phyloP scores from a whole-genome alignment of 1,140 invertebrate genomes.

The Kradibia gibbosae region DNA sequence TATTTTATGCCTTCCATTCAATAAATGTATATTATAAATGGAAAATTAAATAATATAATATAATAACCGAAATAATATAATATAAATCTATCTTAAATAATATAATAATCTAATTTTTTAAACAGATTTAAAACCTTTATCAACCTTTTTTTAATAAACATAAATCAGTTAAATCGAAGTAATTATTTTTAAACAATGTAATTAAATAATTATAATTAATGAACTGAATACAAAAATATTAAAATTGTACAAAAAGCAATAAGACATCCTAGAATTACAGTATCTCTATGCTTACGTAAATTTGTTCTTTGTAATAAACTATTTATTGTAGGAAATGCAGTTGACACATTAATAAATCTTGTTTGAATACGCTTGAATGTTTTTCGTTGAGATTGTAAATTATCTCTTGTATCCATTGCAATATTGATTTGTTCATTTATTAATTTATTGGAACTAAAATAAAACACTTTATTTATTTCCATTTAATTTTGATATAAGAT shows the following conservation, averaged over 20 bases:
- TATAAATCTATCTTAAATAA: too few relatives aligned
- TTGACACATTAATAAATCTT: slow-evolving; percentile 92
- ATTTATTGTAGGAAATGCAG: slow-evolving; percentile 90
- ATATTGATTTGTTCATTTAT: slow-evolving; percentile 98
- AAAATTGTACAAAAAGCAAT: slow-evolving; percentile 91
- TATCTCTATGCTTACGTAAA: slow-evolving; percentile 91
- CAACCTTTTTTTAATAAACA: too few relatives aligned
- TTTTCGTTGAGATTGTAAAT: slow-evolving; percentile 88
- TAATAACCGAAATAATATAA: too few relatives aligned
- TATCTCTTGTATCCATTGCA: slow-evolving; percentile 95
- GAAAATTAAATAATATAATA: too few relatives aligned
- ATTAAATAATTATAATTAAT: slow-evolving; percentile 70
- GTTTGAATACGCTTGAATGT: slow-evolving; percentile 93
- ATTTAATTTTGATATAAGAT: slow-evolving; percentile 10
- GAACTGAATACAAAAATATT: slow-evolving; percentile 87
- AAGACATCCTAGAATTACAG: slow-evolving; percentile 88
- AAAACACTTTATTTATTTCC: slow-evolving; percentile 18
- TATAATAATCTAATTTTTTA: too few relatives aligned
- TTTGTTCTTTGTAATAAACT: slow-evolving; percentile 95
- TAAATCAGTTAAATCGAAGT: too few relatives aligned
- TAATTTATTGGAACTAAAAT: slow-evolving; percentile 88
- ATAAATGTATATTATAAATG: too few relatives aligned
- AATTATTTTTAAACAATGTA: too few relatives aligned
- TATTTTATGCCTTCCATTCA: too few relatives aligned
- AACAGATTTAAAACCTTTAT: too few relatives aligned